Evolutionary conservation across 2,797 vertebrate genomes (phyloP).

Genomic region (Nyctibius grandis): DNA sequence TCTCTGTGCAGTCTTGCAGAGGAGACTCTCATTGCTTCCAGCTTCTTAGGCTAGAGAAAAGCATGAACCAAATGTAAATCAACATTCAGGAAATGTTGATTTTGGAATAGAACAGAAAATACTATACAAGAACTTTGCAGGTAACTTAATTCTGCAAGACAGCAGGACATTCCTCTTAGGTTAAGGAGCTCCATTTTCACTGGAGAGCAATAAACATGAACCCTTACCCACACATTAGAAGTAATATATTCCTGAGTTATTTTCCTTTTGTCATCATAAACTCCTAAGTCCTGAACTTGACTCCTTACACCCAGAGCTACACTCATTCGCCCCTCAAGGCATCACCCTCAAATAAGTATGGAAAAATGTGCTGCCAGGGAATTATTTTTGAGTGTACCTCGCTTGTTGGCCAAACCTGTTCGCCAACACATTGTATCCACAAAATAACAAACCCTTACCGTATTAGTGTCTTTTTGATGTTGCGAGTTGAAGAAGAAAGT

Average conservation of each 20-base stretch:
- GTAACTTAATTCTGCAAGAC: neutral
- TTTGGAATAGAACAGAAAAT: neutral
- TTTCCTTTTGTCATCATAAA: neutral
- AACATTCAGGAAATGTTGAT: neutral
- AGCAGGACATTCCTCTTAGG: neutral
- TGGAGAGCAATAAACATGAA: neutral
- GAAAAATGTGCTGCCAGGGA: neutral
- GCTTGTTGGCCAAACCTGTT: neutral
- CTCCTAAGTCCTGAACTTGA: neutral
- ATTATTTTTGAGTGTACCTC: neutral
- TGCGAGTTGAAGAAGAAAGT: slow-evolving; percentile 89
- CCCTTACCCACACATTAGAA: neutral
- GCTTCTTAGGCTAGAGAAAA: neutral
- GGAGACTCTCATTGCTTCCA: neutral
- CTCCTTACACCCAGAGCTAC: neutral
- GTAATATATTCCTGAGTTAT: neutral
- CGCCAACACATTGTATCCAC: neutral
- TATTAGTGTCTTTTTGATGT: slow-evolving; percentile 74
- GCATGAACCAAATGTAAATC: neutral
- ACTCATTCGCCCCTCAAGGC: neutral
- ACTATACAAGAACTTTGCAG: neutral
- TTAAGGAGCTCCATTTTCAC: neutral
- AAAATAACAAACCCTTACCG: slow-evolving; percentile 63
- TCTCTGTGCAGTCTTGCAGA: neutral
- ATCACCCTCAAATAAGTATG: neutral